phyloP scores from a whole-genome alignment of 2,797 vertebrate genomes.

The Buphagus erythrorhynchus region DNA sequence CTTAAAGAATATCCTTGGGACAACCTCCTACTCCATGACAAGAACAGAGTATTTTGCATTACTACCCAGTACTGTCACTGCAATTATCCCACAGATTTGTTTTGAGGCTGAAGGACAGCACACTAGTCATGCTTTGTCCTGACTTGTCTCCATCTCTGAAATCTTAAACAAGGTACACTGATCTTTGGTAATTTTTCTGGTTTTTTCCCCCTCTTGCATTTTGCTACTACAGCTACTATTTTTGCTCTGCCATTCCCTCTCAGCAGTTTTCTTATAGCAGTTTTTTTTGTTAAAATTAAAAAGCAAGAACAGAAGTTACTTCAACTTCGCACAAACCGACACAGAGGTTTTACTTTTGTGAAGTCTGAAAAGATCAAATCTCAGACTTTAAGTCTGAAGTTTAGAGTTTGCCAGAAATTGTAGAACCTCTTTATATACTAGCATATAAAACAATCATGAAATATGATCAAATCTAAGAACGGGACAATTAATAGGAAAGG shows the following conservation, averaged over 20 bases:
- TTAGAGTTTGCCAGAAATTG: neutral
- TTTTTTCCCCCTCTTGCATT: neutral
- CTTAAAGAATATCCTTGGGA: neutral
- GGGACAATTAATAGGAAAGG: neutral
- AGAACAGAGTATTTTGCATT: neutral
- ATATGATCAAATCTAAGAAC: neutral
- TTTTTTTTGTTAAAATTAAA: neutral
- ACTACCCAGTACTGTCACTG: neutral
- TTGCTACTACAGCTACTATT: neutral
- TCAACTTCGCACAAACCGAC: fast-evolving
- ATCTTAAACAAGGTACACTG: neutral
- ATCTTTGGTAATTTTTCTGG: neutral
- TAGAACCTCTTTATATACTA: neutral
- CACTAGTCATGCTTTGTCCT: neutral
- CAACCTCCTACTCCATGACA: neutral
- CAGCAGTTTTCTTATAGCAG: neutral
- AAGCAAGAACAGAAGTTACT: neutral
- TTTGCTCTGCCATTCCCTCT: neutral
- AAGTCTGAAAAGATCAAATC: neutral
- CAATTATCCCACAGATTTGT: neutral
- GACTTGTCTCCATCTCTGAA: neutral
- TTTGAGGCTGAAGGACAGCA: neutral
- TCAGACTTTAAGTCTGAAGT: neutral
- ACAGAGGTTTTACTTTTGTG: fast-evolving
- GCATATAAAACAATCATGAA: neutral